phyloP scores from a whole-genome alignment of 2,888 invertebrate species.

The Ochropleura plecta region DNA sequence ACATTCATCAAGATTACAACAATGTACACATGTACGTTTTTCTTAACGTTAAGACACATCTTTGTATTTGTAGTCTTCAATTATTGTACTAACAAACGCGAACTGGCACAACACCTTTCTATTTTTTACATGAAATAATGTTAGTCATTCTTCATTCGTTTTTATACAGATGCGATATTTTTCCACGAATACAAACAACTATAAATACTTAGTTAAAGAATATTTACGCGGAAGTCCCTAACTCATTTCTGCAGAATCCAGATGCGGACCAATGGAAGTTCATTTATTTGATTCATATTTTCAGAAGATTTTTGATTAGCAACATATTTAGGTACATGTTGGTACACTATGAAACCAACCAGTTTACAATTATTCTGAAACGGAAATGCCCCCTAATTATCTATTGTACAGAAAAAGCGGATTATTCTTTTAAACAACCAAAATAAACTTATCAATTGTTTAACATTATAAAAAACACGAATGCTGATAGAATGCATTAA shows the following conservation, averaged over 20 bases:
- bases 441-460: neutral
- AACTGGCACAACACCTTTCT: constrained; percentile 65
- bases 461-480: neutral
- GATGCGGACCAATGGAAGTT: neutral
- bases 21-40: constrained; percentile 41
- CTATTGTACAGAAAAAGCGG: neutral
- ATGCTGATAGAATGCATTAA: neutral
- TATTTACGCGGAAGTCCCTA: constrained; percentile 4
- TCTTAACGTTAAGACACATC: constrained; percentile 31
- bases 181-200: constrained; percentile 11
- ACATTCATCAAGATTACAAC: constrained; percentile 56
- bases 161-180: constrained; percentile 37
- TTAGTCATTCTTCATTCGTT: constrained; percentile 55
- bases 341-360: neutral
- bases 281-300: constrained; percentile 2
- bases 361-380: constrained; percentile 1
- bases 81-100: constrained; percentile 58
- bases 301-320: neutral
- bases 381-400: neutral
- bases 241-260: constrained; percentile 1
- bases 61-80: constrained; percentile 54
- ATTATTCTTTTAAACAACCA: neutral
- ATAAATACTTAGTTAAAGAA: constrained; percentile 16
- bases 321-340: neutral
- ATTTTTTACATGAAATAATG: constrained; percentile 60